Evolutionary conservation across 1,140 invertebrate species (phyloP).

Genomic region (Camponotus floridanus): DNA sequence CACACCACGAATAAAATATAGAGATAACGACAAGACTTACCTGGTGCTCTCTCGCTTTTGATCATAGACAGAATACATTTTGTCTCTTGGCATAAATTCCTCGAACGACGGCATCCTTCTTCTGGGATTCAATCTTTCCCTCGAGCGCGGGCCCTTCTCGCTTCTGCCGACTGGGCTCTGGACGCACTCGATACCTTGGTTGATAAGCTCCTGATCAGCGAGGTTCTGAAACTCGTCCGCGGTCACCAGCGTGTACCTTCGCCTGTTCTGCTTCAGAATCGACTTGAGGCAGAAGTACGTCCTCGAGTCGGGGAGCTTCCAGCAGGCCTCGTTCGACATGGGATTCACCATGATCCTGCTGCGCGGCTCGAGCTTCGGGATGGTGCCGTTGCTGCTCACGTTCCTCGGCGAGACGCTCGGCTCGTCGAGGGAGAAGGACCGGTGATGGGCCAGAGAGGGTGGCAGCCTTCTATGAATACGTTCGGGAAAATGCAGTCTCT

Average conservation of each 20-base stretch:
- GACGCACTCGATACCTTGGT: background rate
- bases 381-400: slow-evolving; percentile 71
- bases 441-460: slow-evolving; percentile 14
- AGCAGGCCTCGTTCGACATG: slow-evolving; percentile 72
- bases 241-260: slow-evolving; percentile 82
- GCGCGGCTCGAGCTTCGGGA: slow-evolving; percentile 72
- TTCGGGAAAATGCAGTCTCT: background rate
- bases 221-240: slow-evolving; percentile 79
- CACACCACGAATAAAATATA: background rate
- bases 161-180: background rate
- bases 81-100: slow-evolving; percentile 2
- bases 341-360: slow-evolving; percentile 79
- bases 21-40: slow-evolving; percentile 15
- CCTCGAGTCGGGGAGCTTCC: slow-evolving; percentile 77
- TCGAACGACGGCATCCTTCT: slow-evolving; percentile 57
- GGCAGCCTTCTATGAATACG: background rate
- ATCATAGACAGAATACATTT: background rate
- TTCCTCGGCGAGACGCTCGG: slow-evolving; percentile 25
- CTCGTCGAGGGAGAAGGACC: slow-evolving; percentile 52
- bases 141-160: slow-evolving; percentile 47
- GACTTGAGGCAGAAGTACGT: slow-evolving; percentile 84
- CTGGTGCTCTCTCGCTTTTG: slow-evolving; percentile 54
- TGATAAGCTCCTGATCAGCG: slow-evolving; percentile 31
- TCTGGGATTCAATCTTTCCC: slow-evolving; percentile 59
- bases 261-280: slow-evolving; percentile 82